These are phyloP conservation scores for Macrocentrus cingulum DNA, from an alignment of 1,140 invertebrate species.

Conservation along the genomic window DNA sequence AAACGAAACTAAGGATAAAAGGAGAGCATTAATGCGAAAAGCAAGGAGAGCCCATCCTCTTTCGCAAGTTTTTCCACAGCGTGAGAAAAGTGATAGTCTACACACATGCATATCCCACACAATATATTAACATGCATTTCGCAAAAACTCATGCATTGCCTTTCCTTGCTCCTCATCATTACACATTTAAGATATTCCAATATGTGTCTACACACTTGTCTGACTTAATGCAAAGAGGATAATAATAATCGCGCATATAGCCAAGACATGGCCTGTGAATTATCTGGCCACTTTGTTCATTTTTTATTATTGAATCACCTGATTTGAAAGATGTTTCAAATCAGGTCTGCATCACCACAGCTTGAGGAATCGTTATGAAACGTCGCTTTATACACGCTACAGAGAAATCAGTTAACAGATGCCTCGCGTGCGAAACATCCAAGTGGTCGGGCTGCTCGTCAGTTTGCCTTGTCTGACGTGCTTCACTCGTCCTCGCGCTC, in stretches of 20 bases:
- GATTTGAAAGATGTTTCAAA: too few species aligned
- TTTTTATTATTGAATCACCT: too few species aligned
- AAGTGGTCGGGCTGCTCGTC: constrained; percentile 20
- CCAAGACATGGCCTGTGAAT: too few species aligned
- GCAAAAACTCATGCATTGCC: constrained; percentile 7
- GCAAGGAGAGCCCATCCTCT: constrained; percentile 10
- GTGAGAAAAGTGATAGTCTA: constrained; percentile 24
- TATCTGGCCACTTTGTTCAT: too few species aligned
- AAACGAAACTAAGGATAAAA: constrained; percentile 3
- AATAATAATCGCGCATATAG: too few species aligned
- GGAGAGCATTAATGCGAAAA: constrained; percentile 7
- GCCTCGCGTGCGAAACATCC: constrained; percentile 26
- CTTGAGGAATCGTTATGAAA: constrained; percentile 16
- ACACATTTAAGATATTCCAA: constrained; percentile 23
- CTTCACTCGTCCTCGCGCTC: background rate
- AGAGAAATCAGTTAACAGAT: constrained; percentile 34
- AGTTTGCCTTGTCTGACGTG: background rate
- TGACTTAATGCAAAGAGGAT: too few species aligned
- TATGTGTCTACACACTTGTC: too few species aligned
- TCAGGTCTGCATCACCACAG: too few species aligned
- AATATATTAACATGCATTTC: constrained; percentile 1
- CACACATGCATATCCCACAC: background rate
- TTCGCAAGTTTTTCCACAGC: constrained; percentile 22
- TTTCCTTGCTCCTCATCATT: constrained; percentile 11
- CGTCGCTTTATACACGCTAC: constrained; percentile 18